Evolutionary conservation across 2,113 vertebrate species (phyloP).

Genomic region (Anser brachyrhynchus): DNA sequence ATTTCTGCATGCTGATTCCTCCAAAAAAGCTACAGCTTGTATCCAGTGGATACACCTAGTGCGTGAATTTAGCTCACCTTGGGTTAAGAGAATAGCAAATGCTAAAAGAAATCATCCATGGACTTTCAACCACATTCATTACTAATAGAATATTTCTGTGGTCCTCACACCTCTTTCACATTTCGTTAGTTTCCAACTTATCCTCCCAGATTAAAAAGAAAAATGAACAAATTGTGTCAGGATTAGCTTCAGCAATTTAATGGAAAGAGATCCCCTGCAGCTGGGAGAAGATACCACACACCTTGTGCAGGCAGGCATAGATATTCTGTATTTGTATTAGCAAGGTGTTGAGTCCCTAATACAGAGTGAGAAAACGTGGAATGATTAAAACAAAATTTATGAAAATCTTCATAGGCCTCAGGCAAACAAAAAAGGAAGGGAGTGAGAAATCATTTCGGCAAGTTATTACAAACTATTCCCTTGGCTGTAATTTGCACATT

Average conservation of each 20-base stretch:
- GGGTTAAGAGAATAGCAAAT: neutral
- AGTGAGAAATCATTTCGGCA: neutral
- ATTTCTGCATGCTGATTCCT: neutral
- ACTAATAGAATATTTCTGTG: neutral
- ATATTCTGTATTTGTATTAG: neutral
- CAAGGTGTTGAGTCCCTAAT: neutral
- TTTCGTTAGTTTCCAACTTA: neutral
- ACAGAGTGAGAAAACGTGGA: neutral
- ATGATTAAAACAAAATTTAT: neutral
- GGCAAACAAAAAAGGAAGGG: neutral
- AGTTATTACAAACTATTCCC: neutral
- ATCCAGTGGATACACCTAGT: fast-evolving
- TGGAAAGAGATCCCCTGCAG: neutral
- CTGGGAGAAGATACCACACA: neutral
- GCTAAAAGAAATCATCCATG: neutral
- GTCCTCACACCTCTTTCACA: neutral
- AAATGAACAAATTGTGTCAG: neutral
- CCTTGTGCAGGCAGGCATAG: neutral
- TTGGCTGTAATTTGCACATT: neutral
- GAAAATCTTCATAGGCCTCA: neutral
- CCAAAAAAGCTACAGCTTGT: neutral
- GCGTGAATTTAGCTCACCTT: fast-evolving
- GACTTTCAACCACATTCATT: neutral
- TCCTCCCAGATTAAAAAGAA: neutral
- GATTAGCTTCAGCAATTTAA: neutral